Percentiles rank a stretch among this genome's conserved stretches.
phyloP scores from a whole-genome alignment of 2,888 invertebrate species.

The Cryptophagus acutangulus region DNA sequence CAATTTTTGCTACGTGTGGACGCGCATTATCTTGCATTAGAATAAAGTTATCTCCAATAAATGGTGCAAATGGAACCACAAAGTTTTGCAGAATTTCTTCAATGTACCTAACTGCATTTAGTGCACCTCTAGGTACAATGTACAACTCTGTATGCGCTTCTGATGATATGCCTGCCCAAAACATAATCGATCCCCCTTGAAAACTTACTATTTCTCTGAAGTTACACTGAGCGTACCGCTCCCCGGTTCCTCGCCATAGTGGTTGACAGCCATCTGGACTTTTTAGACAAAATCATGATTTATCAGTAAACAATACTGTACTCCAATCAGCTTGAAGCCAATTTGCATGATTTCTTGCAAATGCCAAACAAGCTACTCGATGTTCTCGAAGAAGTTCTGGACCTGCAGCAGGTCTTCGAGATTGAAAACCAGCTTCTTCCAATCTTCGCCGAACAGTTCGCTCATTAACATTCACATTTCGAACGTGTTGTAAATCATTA shows the following conservation, averaged over 20 bases:
- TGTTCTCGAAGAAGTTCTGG: conserved; percentile 1
- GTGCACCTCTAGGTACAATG: conserved; percentile 5
- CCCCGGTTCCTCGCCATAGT: conserved; percentile 5
- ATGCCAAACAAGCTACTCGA: background rate
- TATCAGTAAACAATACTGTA: conserved; percentile 11
- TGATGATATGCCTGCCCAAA: conserved; percentile 3
- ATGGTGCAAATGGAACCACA: conserved; percentile 10
- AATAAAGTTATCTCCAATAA: conserved; percentile 13
- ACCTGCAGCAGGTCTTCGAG: conserved; percentile 7
- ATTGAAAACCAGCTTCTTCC: conserved; percentile 6
- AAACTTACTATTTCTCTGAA: conserved; percentile 8
- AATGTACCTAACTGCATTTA: conserved; percentile 7
- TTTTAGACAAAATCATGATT: conserved; percentile 10
- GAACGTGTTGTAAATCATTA: conserved; percentile 11
- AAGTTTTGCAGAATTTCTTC: conserved; percentile 5
- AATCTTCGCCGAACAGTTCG: conserved; percentile 12
- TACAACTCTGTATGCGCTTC: conserved; percentile 15
- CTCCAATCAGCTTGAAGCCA: conserved; percentile 10
- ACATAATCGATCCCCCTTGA: conserved; percentile 3
- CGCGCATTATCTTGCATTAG: too few relatives aligned
- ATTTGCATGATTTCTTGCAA: conserved; percentile 5
- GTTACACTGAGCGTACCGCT: conserved; percentile 12
- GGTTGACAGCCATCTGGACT: conserved; percentile 7
- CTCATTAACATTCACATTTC: conserved; percentile 6
- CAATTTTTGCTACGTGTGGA: conserved; percentile 16